phyloP scores from a whole-genome alignment of 1,140 invertebrate species.

The Drosophila azteca region DNA sequence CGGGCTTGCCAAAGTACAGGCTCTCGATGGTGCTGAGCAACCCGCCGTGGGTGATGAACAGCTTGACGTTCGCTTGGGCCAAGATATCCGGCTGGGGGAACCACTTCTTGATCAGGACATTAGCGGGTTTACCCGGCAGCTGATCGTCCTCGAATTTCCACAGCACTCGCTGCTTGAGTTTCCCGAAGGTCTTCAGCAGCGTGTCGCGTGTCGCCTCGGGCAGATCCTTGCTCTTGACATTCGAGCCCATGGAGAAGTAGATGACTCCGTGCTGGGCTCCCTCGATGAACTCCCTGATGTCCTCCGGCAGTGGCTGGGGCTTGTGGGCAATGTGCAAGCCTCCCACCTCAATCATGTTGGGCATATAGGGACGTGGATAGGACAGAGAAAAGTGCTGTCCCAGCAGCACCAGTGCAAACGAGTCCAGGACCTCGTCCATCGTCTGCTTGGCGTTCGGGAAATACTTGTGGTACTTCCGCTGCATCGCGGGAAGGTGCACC shows the following conservation, averaged over 20 bases:
- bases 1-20: conserved; percentile 88
- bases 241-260: conserved; percentile 87
- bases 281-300: conserved; percentile 85
- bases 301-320: conserved; percentile 77
- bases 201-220: conserved; percentile 84
- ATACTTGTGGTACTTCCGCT: conserved; percentile 65
- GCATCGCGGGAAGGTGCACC: conserved; percentile 63
- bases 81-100: conserved; percentile 89
- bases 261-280: conserved; percentile 85
- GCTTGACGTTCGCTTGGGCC: conserved; percentile 88
- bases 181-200: conserved; percentile 85
- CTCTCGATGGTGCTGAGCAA: conserved; percentile 89
- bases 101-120: conserved; percentile 88
- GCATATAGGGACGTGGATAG: conserved; percentile 84
- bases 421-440: conserved; percentile 72
- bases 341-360: conserved; percentile 86
- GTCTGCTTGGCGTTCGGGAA: conserved; percentile 83
- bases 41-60: conserved; percentile 90
- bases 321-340: conserved; percentile 85
- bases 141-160: conserved; percentile 89
- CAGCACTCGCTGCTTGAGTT: conserved; percentile 86
- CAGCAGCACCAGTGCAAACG: conserved; percentile 84
- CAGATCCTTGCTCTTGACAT: conserved; percentile 85
- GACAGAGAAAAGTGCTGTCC: conserved; percentile 86
- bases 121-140: conserved; percentile 85